Conservation (phyloP, 1,140 invertebrate genomes). For the Eufriesea mexicana region DNA sequence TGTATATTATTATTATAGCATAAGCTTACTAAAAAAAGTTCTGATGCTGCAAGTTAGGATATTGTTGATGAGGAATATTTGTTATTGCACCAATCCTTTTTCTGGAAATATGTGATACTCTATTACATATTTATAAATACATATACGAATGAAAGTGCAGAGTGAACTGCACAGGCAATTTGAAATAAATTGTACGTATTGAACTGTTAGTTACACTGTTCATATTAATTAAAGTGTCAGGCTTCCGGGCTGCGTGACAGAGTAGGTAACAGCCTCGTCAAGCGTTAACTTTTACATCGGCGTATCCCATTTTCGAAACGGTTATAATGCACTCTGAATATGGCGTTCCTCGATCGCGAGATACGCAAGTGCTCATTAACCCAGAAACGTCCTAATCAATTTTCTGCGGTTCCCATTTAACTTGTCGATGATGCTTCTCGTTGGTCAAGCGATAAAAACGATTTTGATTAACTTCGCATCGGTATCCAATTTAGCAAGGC, state of each 20-base stretch:
- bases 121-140: too few relatives aligned
- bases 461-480: conserved; percentile 35
- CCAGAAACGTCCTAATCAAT: conserved; percentile 43
- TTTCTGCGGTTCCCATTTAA: conserved; percentile 24
- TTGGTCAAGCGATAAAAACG: conserved; percentile 31
- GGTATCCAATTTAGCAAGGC: conserved; percentile 19
- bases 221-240: conserved; percentile 1
- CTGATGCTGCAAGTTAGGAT: too few relatives aligned
- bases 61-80: too few relatives aligned
- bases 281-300: neutral
- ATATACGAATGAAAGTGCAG: too few relatives aligned
- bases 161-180: neutral
- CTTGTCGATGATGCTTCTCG: conserved; percentile 26
- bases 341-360: neutral
- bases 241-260: neutral
- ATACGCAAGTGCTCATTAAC: conserved; percentile 34
- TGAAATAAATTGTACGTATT: neutral
- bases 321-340: conserved; percentile 5
- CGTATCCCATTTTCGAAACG: conserved; percentile 8
- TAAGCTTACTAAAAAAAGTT: too few relatives aligned
- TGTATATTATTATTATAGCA: too few relatives aligned
- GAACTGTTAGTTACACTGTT: neutral
- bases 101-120: too few relatives aligned
- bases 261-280: neutral
- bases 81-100: too few relatives aligned